Percentiles rank a stretch among this genome's conserved stretches.
Conservation (phyloP, 2,797 vertebrate genomes). For the Aulostomus chinensis region DNA sequence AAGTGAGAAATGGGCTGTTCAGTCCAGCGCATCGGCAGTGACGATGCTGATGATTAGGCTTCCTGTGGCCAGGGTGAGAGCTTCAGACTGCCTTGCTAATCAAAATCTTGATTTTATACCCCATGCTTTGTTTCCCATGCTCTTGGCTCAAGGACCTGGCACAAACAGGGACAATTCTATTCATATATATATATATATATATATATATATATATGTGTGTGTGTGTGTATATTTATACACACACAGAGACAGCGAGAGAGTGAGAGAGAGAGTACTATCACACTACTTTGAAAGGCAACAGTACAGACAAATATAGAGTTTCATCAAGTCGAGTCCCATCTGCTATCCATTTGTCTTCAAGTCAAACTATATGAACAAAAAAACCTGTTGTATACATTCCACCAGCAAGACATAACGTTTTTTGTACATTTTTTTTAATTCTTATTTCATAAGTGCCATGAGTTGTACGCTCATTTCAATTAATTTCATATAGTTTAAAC, state of each 20-base stretch:
- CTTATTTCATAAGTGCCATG: too few relatives aligned
- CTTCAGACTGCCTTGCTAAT: constrained; percentile 53
- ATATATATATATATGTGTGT: too few relatives aligned
- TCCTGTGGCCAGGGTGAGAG: constrained; percentile 35
- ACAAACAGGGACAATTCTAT: constrained; percentile 20
- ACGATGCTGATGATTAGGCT: constrained; percentile 36
- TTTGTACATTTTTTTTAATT: too few relatives aligned
- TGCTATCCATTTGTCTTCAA: too few relatives aligned
- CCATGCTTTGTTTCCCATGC: constrained; percentile 20
- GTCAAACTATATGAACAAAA: too few relatives aligned
- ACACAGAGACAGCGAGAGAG: too few relatives aligned
- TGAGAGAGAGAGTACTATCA: too few relatives aligned
- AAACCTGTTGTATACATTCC: too few relatives aligned
- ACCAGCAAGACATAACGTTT: background rate
- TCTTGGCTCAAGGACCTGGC: constrained; percentile 38
- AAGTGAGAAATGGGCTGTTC: constrained; percentile 3
- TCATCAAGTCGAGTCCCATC: constrained; percentile 12
- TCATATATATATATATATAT: too few relatives aligned
- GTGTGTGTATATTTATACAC: too few relatives aligned
- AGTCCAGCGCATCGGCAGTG: constrained; percentile 19
- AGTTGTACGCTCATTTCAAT: too few relatives aligned
- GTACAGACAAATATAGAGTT: constrained; percentile 10
- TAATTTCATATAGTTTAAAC: too few relatives aligned
- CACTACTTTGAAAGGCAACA: constrained; percentile 27
- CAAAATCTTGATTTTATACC: constrained; percentile 48